Evolutionary conservation across 2,888 invertebrate species (phyloP), one percentile per base, ranked within the genome.

Genomic region (Amblyjoppa proteus): DNA sequence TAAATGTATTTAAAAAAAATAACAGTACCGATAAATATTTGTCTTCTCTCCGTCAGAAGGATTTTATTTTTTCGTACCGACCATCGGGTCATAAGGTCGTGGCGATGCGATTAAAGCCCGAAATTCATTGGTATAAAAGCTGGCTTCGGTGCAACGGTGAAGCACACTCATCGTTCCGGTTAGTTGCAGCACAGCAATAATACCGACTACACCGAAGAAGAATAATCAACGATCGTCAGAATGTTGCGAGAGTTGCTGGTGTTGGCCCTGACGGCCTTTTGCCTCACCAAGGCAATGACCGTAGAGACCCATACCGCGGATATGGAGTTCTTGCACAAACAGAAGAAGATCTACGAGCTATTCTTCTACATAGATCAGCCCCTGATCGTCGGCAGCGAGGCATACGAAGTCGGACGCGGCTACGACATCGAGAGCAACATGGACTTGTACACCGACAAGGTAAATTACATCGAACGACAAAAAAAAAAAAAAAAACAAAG

Each of bases 341-440:
- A 94, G 86, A 94, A 93, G 91, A 93, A 93, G 85, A 88, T 94
- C 83, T 93, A 91, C 88, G 93, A 94, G 20, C 89, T 94, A 0
- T 87, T 94, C 82, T 88, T 91, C 84, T 94, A 90, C 88, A 83
- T 93, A 4, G 90, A 91, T 45, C 93, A 94, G 76, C 88, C 89
- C 64, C 87, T 88, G 3, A 84, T 93, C 34, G 89, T 81, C 76
- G 93, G 92, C 70, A 87, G 90, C 11, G 93, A 93, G 75, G 91
- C 88, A 86, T 93, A 91, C 86, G 91, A 92, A 53, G 76, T 91
- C 70, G 94, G 93, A 34, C 91, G 88, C 84, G 90, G 87, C 85
- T 94, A 91, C 81, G 92, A 93, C 82, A 88, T 93, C 77, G 88
- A 90, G 70, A 90, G 84, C 87, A 93, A 91, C 90, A 83, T 90